A percentile compares a stretch with the other conserved stretches of the same genome.
Evolutionary conservation across 2,888 invertebrate species (phyloP).

Genomic region (Muschampia staudingeri): DNA sequence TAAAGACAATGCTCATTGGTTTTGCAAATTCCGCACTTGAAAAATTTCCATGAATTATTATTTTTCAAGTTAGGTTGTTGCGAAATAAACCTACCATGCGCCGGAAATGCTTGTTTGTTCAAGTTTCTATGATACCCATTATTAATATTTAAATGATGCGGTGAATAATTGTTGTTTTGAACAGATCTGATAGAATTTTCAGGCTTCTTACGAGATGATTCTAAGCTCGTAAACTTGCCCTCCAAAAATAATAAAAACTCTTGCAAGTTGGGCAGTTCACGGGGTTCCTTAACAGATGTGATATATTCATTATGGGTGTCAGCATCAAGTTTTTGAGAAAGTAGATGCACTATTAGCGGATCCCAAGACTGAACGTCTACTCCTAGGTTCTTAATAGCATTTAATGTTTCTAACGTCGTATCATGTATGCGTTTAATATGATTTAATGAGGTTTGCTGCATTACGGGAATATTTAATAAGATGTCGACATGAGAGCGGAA

Average conservation of each 20-base stretch:
- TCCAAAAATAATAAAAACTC: constrained; percentile 54
- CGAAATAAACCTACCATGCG: constrained; percentile 24
- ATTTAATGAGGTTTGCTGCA: neutral
- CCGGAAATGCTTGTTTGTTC: constrained; percentile 23
- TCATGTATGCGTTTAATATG: constrained; percentile 12
- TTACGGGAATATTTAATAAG: neutral
- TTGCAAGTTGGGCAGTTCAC: constrained; percentile 34
- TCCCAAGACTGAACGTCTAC: constrained; percentile 51
- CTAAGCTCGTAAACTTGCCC: constrained; percentile 46
- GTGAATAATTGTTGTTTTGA: too few species aligned
- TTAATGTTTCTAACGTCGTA: neutral
- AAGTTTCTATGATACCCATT: neutral
- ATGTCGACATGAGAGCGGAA: constrained; percentile 52
- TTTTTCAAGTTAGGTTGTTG: neutral
- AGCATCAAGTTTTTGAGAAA: constrained; percentile 50
- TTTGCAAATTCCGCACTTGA: constrained; percentile 12
- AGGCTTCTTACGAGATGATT: constrained; percentile 22
- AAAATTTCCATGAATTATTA: constrained; percentile 19
- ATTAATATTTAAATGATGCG: neutral
- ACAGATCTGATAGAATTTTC: constrained; percentile 1
- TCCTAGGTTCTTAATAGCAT: constrained; percentile 48
- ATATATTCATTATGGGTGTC: constrained; percentile 45
- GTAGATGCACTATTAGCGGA: constrained; percentile 43
- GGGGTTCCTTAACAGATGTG: constrained; percentile 25
- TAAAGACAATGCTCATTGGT: constrained; percentile 24